phyloP scores from a whole-genome alignment of 2,888 invertebrate species.

The Dicycla oo region DNA sequence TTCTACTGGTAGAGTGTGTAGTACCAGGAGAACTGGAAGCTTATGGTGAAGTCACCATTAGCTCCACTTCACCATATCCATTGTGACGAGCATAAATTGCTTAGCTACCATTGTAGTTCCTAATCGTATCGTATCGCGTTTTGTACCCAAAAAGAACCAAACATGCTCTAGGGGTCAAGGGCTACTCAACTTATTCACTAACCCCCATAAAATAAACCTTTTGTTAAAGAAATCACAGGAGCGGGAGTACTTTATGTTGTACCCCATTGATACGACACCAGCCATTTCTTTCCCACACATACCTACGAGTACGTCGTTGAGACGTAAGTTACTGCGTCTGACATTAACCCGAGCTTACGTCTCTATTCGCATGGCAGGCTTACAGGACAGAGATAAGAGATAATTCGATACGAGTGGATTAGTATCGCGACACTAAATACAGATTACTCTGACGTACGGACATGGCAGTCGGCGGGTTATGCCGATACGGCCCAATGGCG shows the following conservation, averaged over 20 bases:
- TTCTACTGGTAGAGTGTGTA: no score
- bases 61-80: no score
- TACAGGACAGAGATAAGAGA: conserved; percentile 68
- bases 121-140: no score
- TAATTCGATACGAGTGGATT: conserved; percentile 70
- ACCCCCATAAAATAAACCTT: conserved; percentile 20
- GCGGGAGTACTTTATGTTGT: background rate
- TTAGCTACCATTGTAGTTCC: no score
- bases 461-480: conserved; percentile 55
- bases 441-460: conserved; percentile 71
- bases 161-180: conserved; percentile 19
- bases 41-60: no score
- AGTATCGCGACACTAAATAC: conserved; percentile 69
- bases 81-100: no score
- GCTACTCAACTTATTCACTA: conserved; percentile 3
- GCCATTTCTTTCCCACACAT: conserved; percentile 34
- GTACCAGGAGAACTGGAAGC: no score
- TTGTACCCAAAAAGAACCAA: conserved; percentile 1
- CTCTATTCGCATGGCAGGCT: conserved; percentile 56
- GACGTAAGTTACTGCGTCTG: conserved; percentile 40
- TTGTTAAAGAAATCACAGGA: conserved; percentile 23
- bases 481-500: conserved; percentile 49
- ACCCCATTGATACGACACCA: conserved; percentile 2
- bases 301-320: conserved; percentile 14
- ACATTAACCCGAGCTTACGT: conserved; percentile 59